These are phyloP conservation scores for Siniperca knerii DNA, from an alignment of 2,113 vertebrate genomes.

Conservation along the genomic window DNA sequence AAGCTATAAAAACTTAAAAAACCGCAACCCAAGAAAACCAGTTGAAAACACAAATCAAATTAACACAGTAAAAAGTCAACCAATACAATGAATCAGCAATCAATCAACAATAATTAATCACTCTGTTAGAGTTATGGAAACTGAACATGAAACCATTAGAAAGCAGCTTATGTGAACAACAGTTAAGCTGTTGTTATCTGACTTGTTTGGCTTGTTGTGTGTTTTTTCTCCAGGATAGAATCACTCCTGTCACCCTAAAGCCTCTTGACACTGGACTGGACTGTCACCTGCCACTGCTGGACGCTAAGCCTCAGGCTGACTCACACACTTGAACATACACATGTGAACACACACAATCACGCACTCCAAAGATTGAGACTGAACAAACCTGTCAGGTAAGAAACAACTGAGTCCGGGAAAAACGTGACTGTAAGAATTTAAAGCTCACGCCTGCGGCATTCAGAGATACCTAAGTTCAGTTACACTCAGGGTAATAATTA, in stretches of 20 bases:
- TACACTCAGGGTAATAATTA: constrained; percentile 60
- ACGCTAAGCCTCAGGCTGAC: constrained; percentile 68
- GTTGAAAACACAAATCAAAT: not conserved
- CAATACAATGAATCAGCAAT: not conserved
- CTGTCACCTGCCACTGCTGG: constrained; percentile 76
- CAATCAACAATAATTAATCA: constrained; percentile 10
- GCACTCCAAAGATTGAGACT: constrained; percentile 58
- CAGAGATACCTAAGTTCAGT: constrained; percentile 34
- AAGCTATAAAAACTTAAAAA: not conserved
- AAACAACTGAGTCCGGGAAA: constrained; percentile 55
- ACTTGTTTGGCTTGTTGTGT: constrained; percentile 49
- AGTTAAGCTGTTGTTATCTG: constrained; percentile 26
- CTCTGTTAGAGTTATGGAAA: not conserved
- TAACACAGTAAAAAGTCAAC: not conserved
- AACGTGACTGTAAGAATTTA: constrained; percentile 60
- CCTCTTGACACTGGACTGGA: constrained; percentile 69
- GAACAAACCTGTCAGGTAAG: constrained; percentile 69
- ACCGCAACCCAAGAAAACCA: not conserved
- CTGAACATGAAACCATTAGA: constrained; percentile 17
- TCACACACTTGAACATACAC: constrained; percentile 61
- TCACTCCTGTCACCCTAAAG: constrained; percentile 70
- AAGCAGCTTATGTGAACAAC: constrained; percentile 35
- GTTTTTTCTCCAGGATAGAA: constrained; percentile 53
- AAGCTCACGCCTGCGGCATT: constrained; percentile 40
- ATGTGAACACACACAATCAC: constrained; percentile 57